Percentiles rank a stretch among this genome's conserved stretches.
phyloP scores from a whole-genome alignment of 2,797 vertebrate species.

The Paguma larvata region DNA sequence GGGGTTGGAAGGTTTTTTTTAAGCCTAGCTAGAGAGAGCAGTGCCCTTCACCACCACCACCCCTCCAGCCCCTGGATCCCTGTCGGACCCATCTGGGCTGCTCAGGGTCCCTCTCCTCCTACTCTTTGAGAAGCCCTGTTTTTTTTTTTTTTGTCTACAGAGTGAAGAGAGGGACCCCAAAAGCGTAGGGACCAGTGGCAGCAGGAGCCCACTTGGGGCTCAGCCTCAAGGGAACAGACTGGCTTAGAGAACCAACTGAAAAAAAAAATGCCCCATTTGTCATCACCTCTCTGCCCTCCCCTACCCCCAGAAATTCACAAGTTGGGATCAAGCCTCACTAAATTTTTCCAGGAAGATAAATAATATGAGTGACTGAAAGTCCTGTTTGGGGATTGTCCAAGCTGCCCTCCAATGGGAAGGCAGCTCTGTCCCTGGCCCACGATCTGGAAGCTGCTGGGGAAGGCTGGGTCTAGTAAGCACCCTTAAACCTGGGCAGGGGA shows the following conservation, averaged over 20 bases:
- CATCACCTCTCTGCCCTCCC: not conserved
- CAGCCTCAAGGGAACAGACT: not conserved
- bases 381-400: conserved; percentile 18
- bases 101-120: not conserved
- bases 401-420: conserved; percentile 12
- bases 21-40: conserved; percentile 45
- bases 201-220: not conserved
- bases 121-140: not conserved
- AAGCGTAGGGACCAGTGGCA: not conserved
- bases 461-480: conserved; percentile 9
- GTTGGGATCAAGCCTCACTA: not conserved
- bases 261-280: not conserved
- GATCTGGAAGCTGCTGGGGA: not conserved
- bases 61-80: not conserved
- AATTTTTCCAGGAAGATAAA: conserved; percentile 73
- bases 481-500: conserved; percentile 8
- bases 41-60: not conserved
- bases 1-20: conserved; percentile 14
- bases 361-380: conserved; percentile 28
- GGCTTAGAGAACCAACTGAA: not conserved
- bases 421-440: not conserved
- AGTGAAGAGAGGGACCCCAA: not conserved
- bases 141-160: not conserved
- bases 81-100: not conserved
- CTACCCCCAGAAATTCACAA: conserved; percentile 48